Percentiles rank a stretch among this genome's conserved stretches.
Evolutionary conservation across 2,797 vertebrate genomes (phyloP).

Genomic region (Sciurus carolinensis): DNA sequence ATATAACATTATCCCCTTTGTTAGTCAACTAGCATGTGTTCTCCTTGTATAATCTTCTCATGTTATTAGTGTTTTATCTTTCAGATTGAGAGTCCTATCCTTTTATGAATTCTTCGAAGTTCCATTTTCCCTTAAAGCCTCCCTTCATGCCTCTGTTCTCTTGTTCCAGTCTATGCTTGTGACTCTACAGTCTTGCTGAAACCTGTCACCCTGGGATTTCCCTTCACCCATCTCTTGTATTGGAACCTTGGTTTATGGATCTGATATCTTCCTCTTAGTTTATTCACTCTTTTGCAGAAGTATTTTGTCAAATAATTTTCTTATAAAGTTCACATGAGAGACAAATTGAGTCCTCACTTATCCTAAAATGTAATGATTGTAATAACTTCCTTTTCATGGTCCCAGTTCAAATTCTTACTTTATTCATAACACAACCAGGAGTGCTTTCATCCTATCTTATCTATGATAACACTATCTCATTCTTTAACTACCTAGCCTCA

Average conservation of each 20-base stretch:
- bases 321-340: conserved; percentile 31
- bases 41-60: too few species aligned
- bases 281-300: background rate
- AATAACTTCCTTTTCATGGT: background rate
- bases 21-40: too few species aligned
- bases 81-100: too few species aligned
- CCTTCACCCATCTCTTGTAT: background rate
- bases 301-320: conserved; percentile 22
- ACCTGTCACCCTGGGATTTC: background rate
- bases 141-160: background rate
- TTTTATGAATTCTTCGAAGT: background rate
- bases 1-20: too few species aligned
- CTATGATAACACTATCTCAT: background rate
- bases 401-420: conserved; percentile 15
- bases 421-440: background rate
- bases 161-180: background rate
- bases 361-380: background rate
- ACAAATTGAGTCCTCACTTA: background rate
- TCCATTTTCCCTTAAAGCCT: background rate
- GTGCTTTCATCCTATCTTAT: conserved; percentile 1
- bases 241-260: background rate
- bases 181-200: background rate
- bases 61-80: too few species aligned
- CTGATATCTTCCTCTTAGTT: background rate
- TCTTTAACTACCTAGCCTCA: background rate